phyloP scores from a whole-genome alignment of 2,888 invertebrate genomes.

The Diarsia rubi region DNA sequence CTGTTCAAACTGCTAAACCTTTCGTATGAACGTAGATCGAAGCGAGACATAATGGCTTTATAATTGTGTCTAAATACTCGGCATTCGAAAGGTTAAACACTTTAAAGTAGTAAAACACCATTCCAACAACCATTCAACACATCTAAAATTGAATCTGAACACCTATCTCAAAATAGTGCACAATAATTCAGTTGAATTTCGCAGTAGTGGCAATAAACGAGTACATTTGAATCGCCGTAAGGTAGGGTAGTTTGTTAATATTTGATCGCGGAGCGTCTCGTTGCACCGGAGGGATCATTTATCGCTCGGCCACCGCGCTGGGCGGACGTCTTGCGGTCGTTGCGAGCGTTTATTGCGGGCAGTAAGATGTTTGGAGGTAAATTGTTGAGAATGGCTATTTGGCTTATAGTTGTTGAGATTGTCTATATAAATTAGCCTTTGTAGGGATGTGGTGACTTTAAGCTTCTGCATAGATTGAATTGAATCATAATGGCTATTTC shows the following conservation, averaged over 20 bases:
- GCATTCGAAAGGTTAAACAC: too few relatives aligned
- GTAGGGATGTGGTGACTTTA: background rate
- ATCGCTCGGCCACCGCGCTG: conserved; percentile 75
- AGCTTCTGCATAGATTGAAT: background rate
- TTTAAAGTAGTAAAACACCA: conserved; percentile 13
- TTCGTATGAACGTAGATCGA: too few relatives aligned
- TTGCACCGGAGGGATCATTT: conserved; percentile 79
- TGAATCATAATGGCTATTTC: background rate
- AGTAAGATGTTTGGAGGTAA: conserved; percentile 57
- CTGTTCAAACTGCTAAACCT: too few relatives aligned
- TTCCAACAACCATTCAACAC: conserved; percentile 23
- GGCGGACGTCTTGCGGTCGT: conserved; percentile 78
- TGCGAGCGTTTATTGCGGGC: conserved; percentile 76
- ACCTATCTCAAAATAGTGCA: conserved; percentile 49
- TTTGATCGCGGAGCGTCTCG: conserved; percentile 83
- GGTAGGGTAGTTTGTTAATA: conserved; percentile 87
- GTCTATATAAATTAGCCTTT: conserved; percentile 11
- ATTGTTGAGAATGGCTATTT: conserved; percentile 50
- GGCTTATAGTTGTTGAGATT: conserved; percentile 32
- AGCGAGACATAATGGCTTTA: too few relatives aligned
- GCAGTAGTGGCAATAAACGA: conserved; percentile 76
- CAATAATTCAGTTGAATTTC: conserved; percentile 68
- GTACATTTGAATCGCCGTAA: conserved; percentile 81
- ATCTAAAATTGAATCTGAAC: conserved; percentile 54
- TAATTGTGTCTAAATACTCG: too few relatives aligned